Base-by-base conservation (phyloP, 2,797 vertebrate genomes). In the Artibeus jamaicensis region DNA sequence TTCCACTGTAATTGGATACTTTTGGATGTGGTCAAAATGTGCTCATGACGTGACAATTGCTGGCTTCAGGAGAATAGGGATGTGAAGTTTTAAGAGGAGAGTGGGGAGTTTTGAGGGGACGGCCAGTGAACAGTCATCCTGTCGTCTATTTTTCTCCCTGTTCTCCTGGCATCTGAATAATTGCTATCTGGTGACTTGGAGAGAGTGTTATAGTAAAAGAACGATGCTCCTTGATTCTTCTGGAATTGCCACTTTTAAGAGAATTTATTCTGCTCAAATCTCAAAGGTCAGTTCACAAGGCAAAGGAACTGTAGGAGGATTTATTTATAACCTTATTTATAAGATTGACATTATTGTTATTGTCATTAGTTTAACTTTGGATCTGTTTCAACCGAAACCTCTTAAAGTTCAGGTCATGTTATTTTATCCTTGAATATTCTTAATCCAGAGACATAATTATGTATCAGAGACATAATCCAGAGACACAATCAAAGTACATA, bases 141-240 rank as follows among this genome's bases (percentile, higher is more conserved):
- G 44, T 59, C 12, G 14, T 34, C 8, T 1, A 0, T 83, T 89
- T 93, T 91, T 62, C 89, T 95, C 87, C 83, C 78, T 81, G 71
- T 94, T 91, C 95, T 94, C 18, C 48, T n/a, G 53, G 53, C 50
- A 76, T 48, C 82, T 81, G 73, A 57, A 32, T 95, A 50, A 88
- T 21, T 81, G 39, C 37, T 87, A 19, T 67, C 87, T 70, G 74
- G 67, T 65, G 39, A 48, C 50, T 59, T 8, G 3, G 29, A 46
- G n/a, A 67, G 39, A 82, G 16, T 74, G 76, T 48, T 24, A 6
- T 10, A 44, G 89, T 90, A 21, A 92, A 95, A 87, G n/a, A 48
- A 55, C 37, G 39, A 12, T 18, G 10, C 11, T 19, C 48, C 5
- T 77, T 76, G 55, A 37, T 62, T 84, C n/a, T 74, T 73, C 70